Evolutionary conservation across 2,888 invertebrate species (phyloP).

Genomic region (Habrosyne pyritoides): DNA sequence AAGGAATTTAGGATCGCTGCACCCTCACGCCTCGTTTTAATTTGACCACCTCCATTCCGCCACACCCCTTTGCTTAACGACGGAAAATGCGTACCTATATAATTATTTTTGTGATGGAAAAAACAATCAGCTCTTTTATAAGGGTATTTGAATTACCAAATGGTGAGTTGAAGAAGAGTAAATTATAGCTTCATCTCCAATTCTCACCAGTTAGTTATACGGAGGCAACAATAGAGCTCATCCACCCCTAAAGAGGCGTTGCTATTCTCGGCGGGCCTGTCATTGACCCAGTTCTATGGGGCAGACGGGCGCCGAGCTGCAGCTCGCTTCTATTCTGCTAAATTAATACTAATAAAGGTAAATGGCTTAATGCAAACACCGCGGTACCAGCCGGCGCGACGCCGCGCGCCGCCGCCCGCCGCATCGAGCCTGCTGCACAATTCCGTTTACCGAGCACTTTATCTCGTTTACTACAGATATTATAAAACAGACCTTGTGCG

Average conservation of each 20-base stretch:
- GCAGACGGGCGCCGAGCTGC: conserved; percentile 56
- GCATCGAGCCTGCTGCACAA: conserved; percentile 2
- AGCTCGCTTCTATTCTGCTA: conserved; percentile 57
- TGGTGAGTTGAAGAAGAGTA: conserved; percentile 9
- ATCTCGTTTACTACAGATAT: neutral
- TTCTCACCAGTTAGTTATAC: conserved; percentile 36
- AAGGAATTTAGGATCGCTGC: conserved; percentile 27
- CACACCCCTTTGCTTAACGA: conserved; percentile 27
- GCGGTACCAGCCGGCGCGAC: conserved; percentile 50
- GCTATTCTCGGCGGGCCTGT: conserved; percentile 76
- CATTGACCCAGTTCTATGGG: conserved; percentile 76
- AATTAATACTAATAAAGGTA: conserved; percentile 74
- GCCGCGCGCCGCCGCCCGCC: conserved; percentile 30
- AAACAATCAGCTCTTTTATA: neutral
- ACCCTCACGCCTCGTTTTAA: conserved; percentile 36
- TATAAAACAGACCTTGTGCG: too few relatives aligned
- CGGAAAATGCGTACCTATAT: conserved; percentile 11
- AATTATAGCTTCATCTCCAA: conserved; percentile 8
- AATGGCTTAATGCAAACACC: conserved; percentile 61
- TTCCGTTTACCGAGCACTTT: neutral
- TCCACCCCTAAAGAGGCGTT: conserved; percentile 69
- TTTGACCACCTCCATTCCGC: conserved; percentile 39
- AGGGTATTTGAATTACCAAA: neutral
- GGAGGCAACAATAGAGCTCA: conserved; percentile 62
- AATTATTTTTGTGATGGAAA: neutral